Evolutionary conservation across 2,113 vertebrate genomes (phyloP).

Genomic region (Monopterus albus): DNA sequence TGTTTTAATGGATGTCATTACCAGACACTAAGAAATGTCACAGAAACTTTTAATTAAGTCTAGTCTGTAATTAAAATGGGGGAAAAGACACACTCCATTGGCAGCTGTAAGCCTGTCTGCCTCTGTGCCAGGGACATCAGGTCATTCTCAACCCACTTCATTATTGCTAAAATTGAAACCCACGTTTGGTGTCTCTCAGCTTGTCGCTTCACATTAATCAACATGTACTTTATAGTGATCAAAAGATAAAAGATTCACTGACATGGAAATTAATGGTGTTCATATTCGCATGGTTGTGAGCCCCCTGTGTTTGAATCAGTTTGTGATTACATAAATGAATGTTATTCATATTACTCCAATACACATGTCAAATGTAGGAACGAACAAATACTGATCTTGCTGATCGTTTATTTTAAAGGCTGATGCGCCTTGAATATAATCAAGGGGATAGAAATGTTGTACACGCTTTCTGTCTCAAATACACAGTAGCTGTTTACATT

Average conservation of each 20-base stretch:
- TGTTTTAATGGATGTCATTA: slow-evolving; percentile 71
- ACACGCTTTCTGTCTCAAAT: not conserved
- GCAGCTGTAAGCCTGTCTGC: slow-evolving; percentile 54
- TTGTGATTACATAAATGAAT: slow-evolving; percentile 40
- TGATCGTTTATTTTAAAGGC: not conserved
- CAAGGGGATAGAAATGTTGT: not conserved
- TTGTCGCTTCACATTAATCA: slow-evolving; percentile 66
- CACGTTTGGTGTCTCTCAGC: slow-evolving; percentile 33
- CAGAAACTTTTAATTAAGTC: slow-evolving; percentile 75
- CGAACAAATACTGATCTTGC: not conserved
- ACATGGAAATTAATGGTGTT: slow-evolving; percentile 30
- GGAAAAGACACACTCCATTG: slow-evolving; percentile 10
- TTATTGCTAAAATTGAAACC: slow-evolving; percentile 51
- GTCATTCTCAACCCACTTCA: slow-evolving; percentile 63
- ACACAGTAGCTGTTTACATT: slow-evolving; percentile 19
- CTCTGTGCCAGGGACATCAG: slow-evolving; percentile 36
- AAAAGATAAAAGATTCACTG: slow-evolving; percentile 43
- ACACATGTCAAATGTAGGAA: not conserved
- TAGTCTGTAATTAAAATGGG: slow-evolving; percentile 60
- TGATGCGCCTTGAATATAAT: slow-evolving; percentile 9
- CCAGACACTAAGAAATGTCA: slow-evolving; percentile 64
- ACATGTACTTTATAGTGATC: slow-evolving; percentile 38
- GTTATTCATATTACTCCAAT: not conserved
- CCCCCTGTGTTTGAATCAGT: not conserved
- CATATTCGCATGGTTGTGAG: not conserved